Evolutionary conservation across 2,113 vertebrate species (phyloP), one percentile per base, ranked within the genome.

Genomic region (Psammodynastes pulverulentus): DNA sequence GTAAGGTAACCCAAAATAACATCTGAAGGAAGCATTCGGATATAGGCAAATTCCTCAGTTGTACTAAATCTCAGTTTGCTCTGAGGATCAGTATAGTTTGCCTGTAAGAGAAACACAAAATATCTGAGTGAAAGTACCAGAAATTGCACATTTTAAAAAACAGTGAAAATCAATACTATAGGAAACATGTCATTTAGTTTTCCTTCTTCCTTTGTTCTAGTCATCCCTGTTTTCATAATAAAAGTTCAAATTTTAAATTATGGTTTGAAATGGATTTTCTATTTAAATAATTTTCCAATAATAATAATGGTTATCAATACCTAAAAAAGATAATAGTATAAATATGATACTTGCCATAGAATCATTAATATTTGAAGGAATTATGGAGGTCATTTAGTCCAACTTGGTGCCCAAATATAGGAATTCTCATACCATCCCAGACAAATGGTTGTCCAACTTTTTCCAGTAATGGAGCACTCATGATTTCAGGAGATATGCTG

Each of bases 61-160:
- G 98, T 99, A 89, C 98, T 98, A 96, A 99, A 99, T 54, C 99
- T 97, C 58, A 99, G 97, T 96, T 99, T 99, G 93, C 98, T 99
- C 97, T 99, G 99, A 46, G 99, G 99, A 96, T 99, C 99, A 23
- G 99, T 99, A 96, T 99, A 99, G 97, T 98, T 99, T 92, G 99
- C 99, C 99, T 99, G 93, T 24, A 94, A 96, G 93, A 94, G 48
- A 96, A 95, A 94, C 19, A 86, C 43, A 95, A 95, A 93, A 92
- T 43, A 92, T 52, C 23, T 94, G 0, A 1, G n/a, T 34, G 43
- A 72, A 92, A 34, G 48, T 49, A 13, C 39, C 86, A 17, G n/a
- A 49, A 92, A 12, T 6, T 67, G 12, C 13, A 67, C 29, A 39
- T 79, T 79, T 79, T 39, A 21, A 9, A 39, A 79, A 39, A 79